Conservation (phyloP, 2,888 invertebrate species). For the Dilophus febrilis region DNA sequence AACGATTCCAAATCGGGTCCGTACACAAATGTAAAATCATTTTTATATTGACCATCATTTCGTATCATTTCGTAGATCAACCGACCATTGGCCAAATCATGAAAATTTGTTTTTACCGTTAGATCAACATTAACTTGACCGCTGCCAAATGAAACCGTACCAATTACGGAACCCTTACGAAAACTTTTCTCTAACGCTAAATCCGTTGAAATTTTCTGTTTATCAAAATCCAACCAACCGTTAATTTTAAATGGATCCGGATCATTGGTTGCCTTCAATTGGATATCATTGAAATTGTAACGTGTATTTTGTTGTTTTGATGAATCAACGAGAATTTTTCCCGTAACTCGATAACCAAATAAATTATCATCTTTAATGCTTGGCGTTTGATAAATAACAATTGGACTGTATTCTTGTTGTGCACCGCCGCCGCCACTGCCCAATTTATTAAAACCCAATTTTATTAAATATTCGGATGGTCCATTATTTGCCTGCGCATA, state of each 20-base stretch:
- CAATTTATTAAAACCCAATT: constrained; percentile 43
- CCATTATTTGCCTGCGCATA: constrained; percentile 36
- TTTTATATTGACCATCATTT: neutral
- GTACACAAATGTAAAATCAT: constrained; percentile 30
- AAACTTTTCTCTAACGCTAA: constrained; percentile 4
- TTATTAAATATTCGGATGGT: constrained; percentile 39
- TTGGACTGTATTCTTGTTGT: constrained; percentile 42
- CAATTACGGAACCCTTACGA: constrained; percentile 2
- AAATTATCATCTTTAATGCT: constrained; percentile 19
- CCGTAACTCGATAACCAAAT: constrained; percentile 22
- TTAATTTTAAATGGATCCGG: constrained; percentile 16
- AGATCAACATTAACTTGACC: constrained; percentile 5
- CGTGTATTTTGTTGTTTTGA: constrained; percentile 13
- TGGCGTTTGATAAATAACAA: constrained; percentile 48
- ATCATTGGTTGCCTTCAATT: constrained; percentile 13
- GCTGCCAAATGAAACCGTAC: constrained; percentile 1
- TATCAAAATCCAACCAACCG: constrained; percentile 19
- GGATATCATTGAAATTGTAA: constrained; percentile 22
- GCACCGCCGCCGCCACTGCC: constrained; percentile 39
- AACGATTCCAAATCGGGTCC: constrained; percentile 42
- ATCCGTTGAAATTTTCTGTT: constrained; percentile 2
- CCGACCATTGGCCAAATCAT: constrained; percentile 7
- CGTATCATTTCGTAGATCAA: constrained; percentile 1
- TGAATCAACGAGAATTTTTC: constrained; percentile 20
- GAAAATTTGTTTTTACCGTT: constrained; percentile 3